Evolutionary conservation across 1,140 invertebrate species (phyloP), one percentile per base, ranked within the genome.

Genomic region (Drosophila pachea): DNA sequence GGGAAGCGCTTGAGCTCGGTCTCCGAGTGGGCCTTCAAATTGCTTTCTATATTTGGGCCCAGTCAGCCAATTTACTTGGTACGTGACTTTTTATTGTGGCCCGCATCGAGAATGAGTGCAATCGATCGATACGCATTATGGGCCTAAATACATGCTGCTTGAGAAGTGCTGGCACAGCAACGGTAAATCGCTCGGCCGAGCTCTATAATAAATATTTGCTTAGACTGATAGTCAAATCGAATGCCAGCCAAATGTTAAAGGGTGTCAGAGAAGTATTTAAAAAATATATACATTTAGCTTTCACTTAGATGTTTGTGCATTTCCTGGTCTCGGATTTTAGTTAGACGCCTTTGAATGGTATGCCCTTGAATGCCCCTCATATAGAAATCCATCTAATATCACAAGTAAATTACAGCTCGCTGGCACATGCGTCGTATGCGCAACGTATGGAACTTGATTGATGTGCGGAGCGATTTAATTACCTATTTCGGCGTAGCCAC

Each of bases 111-210:
- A 45, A 65, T 60, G 62, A 70, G 47, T 40, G 45, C 56, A 68
- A 43, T 61, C 56, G 50, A 71, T 62, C 72, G 61, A 66, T 66
- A 70, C 68, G 62, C 68, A 70, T 66, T 66, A 59, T 48, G 38
- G 40, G 47, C 33, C 48, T 66, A 65, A 59, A 70, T 45, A 66
- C 22, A 22, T 49, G 35, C 56, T 47, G 61, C 36, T 52, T 50
- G 45, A 52, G 50, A 58, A 42, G n/a, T 50, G n/a, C n/a, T n/a
- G n/a, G n/a, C n/a, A n/a, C n/a, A n/a, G 22, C 22, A 22, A 22
- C 22, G 22, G 22, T 22, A 22, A 22, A 22, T 22, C 22, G 22
- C 22, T 22, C 22, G 1, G 22, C 22, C 22, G 22, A 22, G 22
- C 22, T 22, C 22, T 1, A 22, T 22, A 3, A 3, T 22, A 22